Conservation (phyloP, 1,140 invertebrate species). For the Cyclargus thomasi region DNA sequence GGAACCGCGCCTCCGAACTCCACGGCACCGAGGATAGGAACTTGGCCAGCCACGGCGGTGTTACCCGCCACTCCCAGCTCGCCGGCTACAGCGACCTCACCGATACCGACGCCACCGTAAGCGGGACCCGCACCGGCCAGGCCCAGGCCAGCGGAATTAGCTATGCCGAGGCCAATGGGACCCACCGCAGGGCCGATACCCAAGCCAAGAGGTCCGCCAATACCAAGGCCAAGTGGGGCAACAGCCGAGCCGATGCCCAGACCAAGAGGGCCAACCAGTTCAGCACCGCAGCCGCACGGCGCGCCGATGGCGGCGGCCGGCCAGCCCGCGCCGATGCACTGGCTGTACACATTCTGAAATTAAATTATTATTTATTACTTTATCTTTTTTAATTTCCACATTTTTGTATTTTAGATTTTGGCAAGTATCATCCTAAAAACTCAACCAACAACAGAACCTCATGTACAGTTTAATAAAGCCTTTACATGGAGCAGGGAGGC, state of each 20-base stretch:
- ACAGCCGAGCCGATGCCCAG: not conserved
- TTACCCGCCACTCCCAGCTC: not conserved
- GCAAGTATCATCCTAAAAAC: no score
- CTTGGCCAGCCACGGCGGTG: conserved; percentile 26
- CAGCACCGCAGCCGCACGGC: not conserved
- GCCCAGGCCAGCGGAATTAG: not conserved
- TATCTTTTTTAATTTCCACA: no score
- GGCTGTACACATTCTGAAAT: conserved; percentile 16
- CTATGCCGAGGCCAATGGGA: not conserved
- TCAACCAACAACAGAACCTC: not conserved
- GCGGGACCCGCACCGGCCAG: conserved; percentile 5
- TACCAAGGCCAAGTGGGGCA: not conserved
- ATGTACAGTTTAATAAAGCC: not conserved
- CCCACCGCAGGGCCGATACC: not conserved
- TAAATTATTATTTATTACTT: not conserved
- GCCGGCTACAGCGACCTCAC: conserved; percentile 21
- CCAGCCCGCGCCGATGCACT: conserved; percentile 4
- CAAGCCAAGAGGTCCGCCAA: not conserved
- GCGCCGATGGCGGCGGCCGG: not conserved
- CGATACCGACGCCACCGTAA: conserved; percentile 28
- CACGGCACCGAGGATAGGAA: conserved; percentile 29
- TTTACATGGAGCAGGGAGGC: conserved; percentile 7
- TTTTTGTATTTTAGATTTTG: no score
- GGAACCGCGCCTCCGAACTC: conserved; percentile 26
- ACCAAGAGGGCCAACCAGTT: not conserved